Evolutionary conservation across 2,888 invertebrate genomes (phyloP), one percentile per base, ranked within the genome.

Genomic region (Apotomis capreana): DNA sequence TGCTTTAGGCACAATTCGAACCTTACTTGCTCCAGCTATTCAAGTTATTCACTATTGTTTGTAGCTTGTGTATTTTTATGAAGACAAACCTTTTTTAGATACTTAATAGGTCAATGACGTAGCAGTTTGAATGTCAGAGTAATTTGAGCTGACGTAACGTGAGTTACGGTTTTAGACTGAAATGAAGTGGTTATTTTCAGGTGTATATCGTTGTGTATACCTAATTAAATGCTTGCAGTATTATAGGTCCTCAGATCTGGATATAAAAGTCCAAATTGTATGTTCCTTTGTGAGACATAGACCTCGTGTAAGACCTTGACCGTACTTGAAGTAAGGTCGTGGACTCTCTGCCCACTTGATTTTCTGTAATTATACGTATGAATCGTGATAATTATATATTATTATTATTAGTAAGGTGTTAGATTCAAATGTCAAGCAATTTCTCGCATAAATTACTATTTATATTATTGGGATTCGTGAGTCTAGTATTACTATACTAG

Each of bases 41-140:
- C 49, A 10, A 9, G 9, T 9, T 9, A 49, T 10, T 49, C 9
- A 9, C 9, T 49, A 12, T 49, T 49, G 10, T 49, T 9, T 6
- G 49, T 49, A 10, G 10, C 3, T 6, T 6, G 9, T 46, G 0
- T 55, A 36, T 36, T 10, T 55, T 55, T 3, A 26, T 46, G 8
- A 10, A 46, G 46, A 6, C 46, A 55, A 57, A 37, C 37, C 1
- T 6, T 6, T 49, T 37, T 51, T 2, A 62, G 12, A 8, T 40
- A 4, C 9, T 13, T n/a, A 5, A n/a, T 36, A 55, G 46, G 55
- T 12, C 15, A 26, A 46, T 15, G 5, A 40, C 26, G 5, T 59
- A 3, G 6, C 40, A 59, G 59, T 10, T 54, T 44, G 12, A 65
- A 65, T 65, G 46, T 65, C 57, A 65, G 46, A 65, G 46, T 65